Evolutionary conservation across 2,113 vertebrate genomes (phyloP), one percentile per base, ranked within the genome.

Genomic region (Pristiophorus japonicus): DNA sequence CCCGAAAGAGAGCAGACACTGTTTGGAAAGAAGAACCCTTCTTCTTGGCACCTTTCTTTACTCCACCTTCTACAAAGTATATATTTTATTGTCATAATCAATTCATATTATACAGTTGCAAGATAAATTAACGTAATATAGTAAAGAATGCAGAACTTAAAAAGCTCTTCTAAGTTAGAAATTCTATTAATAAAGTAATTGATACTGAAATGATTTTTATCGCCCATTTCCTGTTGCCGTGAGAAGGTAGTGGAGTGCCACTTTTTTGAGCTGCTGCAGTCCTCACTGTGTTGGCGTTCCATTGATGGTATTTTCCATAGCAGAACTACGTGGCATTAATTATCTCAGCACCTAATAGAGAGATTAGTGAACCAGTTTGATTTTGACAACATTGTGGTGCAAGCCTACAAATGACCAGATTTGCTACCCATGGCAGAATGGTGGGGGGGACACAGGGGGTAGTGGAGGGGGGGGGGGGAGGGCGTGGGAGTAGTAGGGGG

Each of bases 1-100:
- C 98, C 97, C 99, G 98, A 96, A 99, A 99, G 94, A 99, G 97
- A 96, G 98, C 98, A 0, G 99, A 99, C 84, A 99, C 99, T 0
- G 99, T 99, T 97, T 99, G 99, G 97, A 99, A 99, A 91, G 99
- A 99, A 38, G 98, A 98, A 93, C 99, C 99, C 97, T 99, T 99
- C 97, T 99, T 99, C 97, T 99, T 99, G 95, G 96, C 97, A 0
- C 96, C 98, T 96, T 99, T 99, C 97, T 99, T 99, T 87, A 18
- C 78, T 45, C 97, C 59, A 66, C 97, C 59, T 66, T 97, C 98
- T 55, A 22, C 30, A 16, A 55, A 55, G 96, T 42, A 81, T 42
- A 45, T 20, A 81, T n/a, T n/a, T n/a, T n/a, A n/a, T 81, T 81
- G 38, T 42, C 38, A 42, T 81, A 4, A 45, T 42, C 38, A 81